These are phyloP conservation scores for Drosophila lacteicornis DNA, from an alignment of 1,140 invertebrate species.

Conservation along the genomic window DNA sequence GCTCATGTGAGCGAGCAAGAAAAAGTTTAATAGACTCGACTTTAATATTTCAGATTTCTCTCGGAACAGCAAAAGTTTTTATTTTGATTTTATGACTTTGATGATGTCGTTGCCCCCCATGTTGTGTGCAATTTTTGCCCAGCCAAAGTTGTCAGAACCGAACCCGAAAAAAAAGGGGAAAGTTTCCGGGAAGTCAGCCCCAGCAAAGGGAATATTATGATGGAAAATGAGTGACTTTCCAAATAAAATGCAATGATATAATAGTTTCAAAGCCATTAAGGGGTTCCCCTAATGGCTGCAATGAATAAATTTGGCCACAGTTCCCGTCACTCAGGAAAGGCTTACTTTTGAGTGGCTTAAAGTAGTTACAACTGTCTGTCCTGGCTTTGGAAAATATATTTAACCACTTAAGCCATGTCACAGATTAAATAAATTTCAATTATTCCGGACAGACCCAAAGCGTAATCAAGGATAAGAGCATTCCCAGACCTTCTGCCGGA, in stretches of 20 bases:
- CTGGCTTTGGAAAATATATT: not conserved
- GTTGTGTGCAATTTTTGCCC: conserved; percentile 40
- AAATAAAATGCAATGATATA: conserved; percentile 24
- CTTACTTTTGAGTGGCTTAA: not conserved
- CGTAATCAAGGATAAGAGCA: conserved; percentile 15
- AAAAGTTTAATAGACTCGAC: conserved; percentile 76
- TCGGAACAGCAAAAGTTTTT: conserved; percentile 58
- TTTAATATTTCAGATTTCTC: conserved; percentile 65
- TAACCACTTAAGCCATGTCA: not conserved
- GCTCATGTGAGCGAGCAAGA: conserved; percentile 20
- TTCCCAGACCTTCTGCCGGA: not conserved
- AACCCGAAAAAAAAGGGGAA: conserved; percentile 19
- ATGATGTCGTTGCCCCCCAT: conserved; percentile 44
- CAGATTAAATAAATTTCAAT: conserved; percentile 18
- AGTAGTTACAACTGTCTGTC: not conserved
- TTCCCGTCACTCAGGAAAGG: not conserved
- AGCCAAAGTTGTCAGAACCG: conserved; percentile 39
- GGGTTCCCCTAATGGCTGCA: conserved; percentile 10
- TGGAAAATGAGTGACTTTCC: conserved; percentile 29
- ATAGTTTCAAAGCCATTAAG: conserved; percentile 22
- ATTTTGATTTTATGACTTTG: conserved; percentile 75
- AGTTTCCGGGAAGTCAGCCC: conserved; percentile 19
- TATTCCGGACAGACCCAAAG: not conserved
- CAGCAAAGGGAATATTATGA: conserved; percentile 24
- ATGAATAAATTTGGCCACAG: conserved; percentile 6